A percentile compares a stretch with the other conserved stretches of the same genome.
Conservation (phyloP, 2,888 invertebrate genomes). For the Mythimna lalbum region DNA sequence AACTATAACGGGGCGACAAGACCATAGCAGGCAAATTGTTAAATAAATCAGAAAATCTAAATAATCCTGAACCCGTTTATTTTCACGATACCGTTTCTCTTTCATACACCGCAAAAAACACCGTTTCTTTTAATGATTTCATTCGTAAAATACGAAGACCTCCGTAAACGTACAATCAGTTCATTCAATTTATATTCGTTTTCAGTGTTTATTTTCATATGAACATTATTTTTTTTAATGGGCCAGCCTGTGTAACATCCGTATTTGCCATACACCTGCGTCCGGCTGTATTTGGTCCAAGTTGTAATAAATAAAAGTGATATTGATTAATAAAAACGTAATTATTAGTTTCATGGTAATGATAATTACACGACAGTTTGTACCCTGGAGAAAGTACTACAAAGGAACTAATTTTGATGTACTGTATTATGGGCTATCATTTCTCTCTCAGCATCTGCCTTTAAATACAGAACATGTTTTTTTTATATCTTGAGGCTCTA, state of each 20-base stretch:
- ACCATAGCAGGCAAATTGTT: too few relatives aligned
- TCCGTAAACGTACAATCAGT: slow-evolving; percentile 52
- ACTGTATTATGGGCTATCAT: slow-evolving; percentile 25
- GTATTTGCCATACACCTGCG: slow-evolving; percentile 83
- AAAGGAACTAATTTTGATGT: slow-evolving; percentile 53
- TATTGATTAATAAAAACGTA: slow-evolving; percentile 73
- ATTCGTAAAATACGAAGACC: slow-evolving; percentile 21
- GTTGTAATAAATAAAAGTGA: slow-evolving; percentile 77
- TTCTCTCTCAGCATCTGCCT: slow-evolving; percentile 48
- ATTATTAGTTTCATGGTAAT: slow-evolving; percentile 69
- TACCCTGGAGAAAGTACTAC: slow-evolving; percentile 57
- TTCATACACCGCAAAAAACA: slow-evolving; percentile 11
- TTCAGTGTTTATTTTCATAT: slow-evolving; percentile 77
- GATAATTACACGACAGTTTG: slow-evolving; percentile 64
- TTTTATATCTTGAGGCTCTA: slow-evolving; percentile 8
- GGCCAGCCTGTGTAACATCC: slow-evolving; percentile 78
- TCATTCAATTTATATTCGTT: slow-evolving; percentile 64
- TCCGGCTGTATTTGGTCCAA: slow-evolving; percentile 84
- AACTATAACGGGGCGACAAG: too few relatives aligned
- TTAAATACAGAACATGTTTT: slow-evolving; percentile 12
- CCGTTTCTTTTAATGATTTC: slow-evolving; percentile 10
- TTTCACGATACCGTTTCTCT: slow-evolving; percentile 1
- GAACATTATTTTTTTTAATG: slow-evolving; percentile 74
- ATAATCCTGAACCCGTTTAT: neutral
- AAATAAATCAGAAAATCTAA: neutral